Evolutionary conservation across 1,140 invertebrate species (phyloP).

Genomic region (Onthophagus taurus): DNA sequence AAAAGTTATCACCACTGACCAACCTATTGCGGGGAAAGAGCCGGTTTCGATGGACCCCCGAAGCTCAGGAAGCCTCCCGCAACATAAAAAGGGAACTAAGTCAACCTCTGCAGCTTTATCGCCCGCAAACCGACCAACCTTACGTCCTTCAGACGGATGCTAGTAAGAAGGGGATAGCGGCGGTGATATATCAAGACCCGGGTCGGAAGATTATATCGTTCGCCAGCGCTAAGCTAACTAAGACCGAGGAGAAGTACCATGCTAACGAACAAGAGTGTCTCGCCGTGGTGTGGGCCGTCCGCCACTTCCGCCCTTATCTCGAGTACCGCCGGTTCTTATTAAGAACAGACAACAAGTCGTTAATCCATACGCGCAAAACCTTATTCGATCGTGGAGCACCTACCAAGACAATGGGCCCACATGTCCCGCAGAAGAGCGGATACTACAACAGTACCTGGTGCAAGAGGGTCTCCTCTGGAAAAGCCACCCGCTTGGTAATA

Average conservation of each 20-base stretch:
- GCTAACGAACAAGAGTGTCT: slow-evolving; percentile 18
- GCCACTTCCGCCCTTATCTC: slow-evolving; percentile 25
- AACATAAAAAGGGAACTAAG: slow-evolving; percentile 24
- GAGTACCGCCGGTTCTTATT: no score
- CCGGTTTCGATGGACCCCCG: slow-evolving; percentile 2
- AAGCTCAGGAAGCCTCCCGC: slow-evolving; percentile 24
- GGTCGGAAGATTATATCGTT: slow-evolving; percentile 14
- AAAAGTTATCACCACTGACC: slow-evolving; percentile 15
- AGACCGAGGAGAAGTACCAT: slow-evolving; percentile 15
- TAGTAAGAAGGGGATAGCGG: slow-evolving; percentile 21
- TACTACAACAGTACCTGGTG: background rate
- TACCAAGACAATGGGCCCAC: slow-evolving; percentile 11
- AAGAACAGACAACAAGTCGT: slow-evolving; percentile 27
- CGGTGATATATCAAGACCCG: slow-evolving; percentile 20
- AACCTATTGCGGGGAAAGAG: slow-evolving; percentile 16
- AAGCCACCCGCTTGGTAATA: background rate
- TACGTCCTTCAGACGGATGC: slow-evolving; percentile 32
- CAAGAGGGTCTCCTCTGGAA: background rate
- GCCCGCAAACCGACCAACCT: slow-evolving; percentile 21
- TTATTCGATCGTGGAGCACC: slow-evolving; percentile 21
- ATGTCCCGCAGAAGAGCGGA: background rate
- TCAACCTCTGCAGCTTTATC: slow-evolving; percentile 14
- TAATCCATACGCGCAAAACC: slow-evolving; percentile 26
- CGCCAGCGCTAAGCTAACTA: slow-evolving; percentile 15
- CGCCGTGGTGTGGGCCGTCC: slow-evolving; percentile 30